A percentile compares a stretch with the other conserved stretches of the same genome.
These are phyloP conservation scores for Drosophila mercatorum DNA, from an alignment of 2,888 invertebrate species.

Conservation along the genomic window DNA sequence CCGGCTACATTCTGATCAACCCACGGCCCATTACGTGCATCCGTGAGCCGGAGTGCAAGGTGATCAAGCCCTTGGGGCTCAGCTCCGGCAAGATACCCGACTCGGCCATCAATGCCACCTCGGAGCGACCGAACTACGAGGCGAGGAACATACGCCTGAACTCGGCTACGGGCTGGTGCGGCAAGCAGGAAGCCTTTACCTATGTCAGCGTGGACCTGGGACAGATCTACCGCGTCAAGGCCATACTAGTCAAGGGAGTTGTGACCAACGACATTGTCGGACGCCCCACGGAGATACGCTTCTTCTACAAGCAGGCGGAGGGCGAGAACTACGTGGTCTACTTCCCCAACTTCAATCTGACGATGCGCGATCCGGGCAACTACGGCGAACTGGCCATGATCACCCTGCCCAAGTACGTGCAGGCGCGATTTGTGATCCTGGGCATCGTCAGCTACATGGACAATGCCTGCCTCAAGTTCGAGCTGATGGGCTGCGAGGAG, in stretches of 20 bases:
- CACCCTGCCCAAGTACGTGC: slow-evolving; percentile 95
- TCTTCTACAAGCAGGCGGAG: slow-evolving; percentile 98
- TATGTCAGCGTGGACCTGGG: slow-evolving; percentile 98
- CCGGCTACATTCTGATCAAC: slow-evolving; percentile 96
- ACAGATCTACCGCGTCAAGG: slow-evolving; percentile 95
- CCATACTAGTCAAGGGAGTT: slow-evolving; percentile 96
- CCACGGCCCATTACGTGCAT: slow-evolving; percentile 95
- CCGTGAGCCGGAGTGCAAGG: slow-evolving; percentile 96
- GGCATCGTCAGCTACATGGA: slow-evolving; percentile 98
- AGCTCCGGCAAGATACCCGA: slow-evolving; percentile 97
- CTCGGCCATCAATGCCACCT: slow-evolving; percentile 97
- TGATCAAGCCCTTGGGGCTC: slow-evolving; percentile 95
- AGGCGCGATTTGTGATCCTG: slow-evolving; percentile 96
- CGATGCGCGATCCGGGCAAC: slow-evolving; percentile 97
- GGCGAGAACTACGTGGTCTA: slow-evolving; percentile 98
- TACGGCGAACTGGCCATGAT: slow-evolving; percentile 99
- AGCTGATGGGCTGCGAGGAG: slow-evolving; percentile 97
- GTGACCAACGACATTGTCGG: slow-evolving; percentile 98
- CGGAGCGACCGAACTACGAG: slow-evolving; percentile 96
- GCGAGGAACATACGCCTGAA: slow-evolving; percentile 94
- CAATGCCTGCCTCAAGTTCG: slow-evolving; percentile 97
- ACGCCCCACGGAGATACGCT: slow-evolving; percentile 97
- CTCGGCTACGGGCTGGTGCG: slow-evolving; percentile 98
- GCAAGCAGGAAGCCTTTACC: slow-evolving; percentile 98
- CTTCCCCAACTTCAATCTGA: slow-evolving; percentile 97